Conservation (phyloP, 2,888 invertebrate species). For the Rotaria macrura region DNA sequence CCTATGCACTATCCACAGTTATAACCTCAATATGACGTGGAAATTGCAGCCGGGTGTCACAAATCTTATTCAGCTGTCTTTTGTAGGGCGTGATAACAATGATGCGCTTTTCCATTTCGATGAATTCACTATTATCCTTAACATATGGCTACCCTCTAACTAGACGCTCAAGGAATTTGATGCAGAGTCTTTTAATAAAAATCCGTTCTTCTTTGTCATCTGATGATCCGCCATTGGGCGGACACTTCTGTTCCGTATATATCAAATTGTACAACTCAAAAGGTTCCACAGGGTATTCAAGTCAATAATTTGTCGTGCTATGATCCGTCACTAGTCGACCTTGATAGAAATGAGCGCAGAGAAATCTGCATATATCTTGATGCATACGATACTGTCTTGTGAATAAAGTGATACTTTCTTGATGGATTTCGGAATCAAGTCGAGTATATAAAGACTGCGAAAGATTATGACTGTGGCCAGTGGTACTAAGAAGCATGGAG, state of each 20-base stretch:
- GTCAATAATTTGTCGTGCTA: background rate
- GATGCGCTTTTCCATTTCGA: slow-evolving; percentile 47
- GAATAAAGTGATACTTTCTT: slow-evolving; percentile 39
- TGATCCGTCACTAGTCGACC: slow-evolving; percentile 50
- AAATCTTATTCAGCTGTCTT: slow-evolving; percentile 53
- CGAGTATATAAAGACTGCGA: slow-evolving; percentile 69
- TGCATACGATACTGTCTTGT: slow-evolving; percentile 73
- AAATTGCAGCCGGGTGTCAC: background rate
- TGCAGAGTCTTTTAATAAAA: background rate
- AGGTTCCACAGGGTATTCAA: background rate
- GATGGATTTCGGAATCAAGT: slow-evolving; percentile 54
- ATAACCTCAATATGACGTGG: background rate
- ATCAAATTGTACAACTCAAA: background rate
- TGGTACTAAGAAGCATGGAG: slow-evolving; percentile 67
- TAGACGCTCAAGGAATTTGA: background rate
- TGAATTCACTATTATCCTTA: background rate
- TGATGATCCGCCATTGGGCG: background rate
- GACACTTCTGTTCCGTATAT: background rate
- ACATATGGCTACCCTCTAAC: background rate
- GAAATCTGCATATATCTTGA: slow-evolving; percentile 66
- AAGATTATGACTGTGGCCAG: slow-evolving; percentile 62
- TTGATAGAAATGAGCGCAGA: slow-evolving; percentile 64
- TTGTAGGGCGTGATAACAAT: slow-evolving; percentile 66
- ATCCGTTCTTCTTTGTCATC: background rate
- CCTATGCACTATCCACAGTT: slow-evolving; percentile 62